Base-by-base conservation (phyloP, 2,797 vertebrate genomes). In the Acanthornis magna region DNA sequence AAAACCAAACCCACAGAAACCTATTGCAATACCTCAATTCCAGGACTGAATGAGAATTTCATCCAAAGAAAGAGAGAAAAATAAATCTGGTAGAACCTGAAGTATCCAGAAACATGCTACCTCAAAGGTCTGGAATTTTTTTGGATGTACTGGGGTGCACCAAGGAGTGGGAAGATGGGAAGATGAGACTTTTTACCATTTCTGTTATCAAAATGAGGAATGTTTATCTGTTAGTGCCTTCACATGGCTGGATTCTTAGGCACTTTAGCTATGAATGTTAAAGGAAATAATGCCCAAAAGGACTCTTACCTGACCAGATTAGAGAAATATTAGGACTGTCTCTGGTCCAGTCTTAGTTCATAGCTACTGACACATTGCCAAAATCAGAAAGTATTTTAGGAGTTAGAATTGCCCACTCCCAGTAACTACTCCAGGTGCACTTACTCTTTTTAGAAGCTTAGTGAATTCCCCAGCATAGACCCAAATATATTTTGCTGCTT, bases 101-200 rank as follows among this genome's bases (percentile, higher is more conserved):
- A 72, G 23, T 70, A 87, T 63, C 58, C 45, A 45, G 43, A 91
- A 27, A 20, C 22, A 50, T 13, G 5, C 9, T 43, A 13, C n/a
- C 21, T 73, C 20, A 84, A 68, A 91, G 4, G 23, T 57, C 19
- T 93, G 65, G 61, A 90, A 79, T 93, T 21, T 95, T 96, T 97
- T 95, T 71, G 34, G 12, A 29, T 73, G 53, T 67, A 89, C 62
- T 72, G 51, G 65, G n/a, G 58, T 91, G 82, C 55, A 95, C 72
- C 75, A 77, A 91, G 51, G 53, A 54, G 6, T 26, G 8, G 9
- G 10, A 8, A 80, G 20, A 66, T 50, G 6, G 10, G 9, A 36
- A 66, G 16, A 48, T 40, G 22, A 95, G 45, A 95, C 67, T 91
- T 93, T 95, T 97, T 97, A 93, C 51, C 43, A 80, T 85, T 95